Conservation (phyloP, 2,113 vertebrate species). For the Indicator maculatus region DNA sequence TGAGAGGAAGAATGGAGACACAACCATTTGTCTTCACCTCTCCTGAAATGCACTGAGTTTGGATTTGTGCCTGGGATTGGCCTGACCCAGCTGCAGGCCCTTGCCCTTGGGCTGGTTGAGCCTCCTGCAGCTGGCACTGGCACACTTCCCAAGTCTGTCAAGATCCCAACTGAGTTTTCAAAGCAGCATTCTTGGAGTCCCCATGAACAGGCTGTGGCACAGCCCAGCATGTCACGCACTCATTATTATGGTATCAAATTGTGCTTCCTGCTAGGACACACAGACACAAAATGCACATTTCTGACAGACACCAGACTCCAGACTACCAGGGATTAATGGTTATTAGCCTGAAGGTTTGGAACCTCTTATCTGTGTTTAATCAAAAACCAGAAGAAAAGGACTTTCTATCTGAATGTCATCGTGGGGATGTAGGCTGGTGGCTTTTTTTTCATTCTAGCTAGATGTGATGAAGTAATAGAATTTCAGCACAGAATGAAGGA, state of each 20-base stretch:
- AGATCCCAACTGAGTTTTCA: constrained; percentile 4
- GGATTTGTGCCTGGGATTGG: too few species aligned
- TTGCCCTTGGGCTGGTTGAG: too few species aligned
- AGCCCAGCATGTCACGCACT: neutral
- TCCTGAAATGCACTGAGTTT: neutral
- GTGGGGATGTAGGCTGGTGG: neutral
- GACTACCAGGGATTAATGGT: constrained; percentile 27
- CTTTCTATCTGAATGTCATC: neutral
- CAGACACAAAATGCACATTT: neutral
- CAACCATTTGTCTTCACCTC: neutral
- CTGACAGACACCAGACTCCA: constrained; percentile 35
- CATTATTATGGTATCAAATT: constrained; percentile 18
- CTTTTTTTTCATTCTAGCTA: neutral
- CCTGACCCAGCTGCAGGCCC: too few species aligned
- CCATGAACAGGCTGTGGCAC: rapidly evolving
- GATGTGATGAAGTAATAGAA: neutral
- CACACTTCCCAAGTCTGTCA: too few species aligned
- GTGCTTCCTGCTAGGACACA: constrained; percentile 8
- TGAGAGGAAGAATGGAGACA: neutral
- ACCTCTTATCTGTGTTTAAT: constrained; percentile 44
- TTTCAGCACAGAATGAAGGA: neutral
- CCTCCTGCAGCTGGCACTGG: too few species aligned
- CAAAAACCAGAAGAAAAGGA: neutral
- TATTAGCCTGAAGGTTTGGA: constrained; percentile 15
- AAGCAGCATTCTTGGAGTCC: neutral